Base-by-base conservation (phyloP, 1,140 invertebrate species). In the Branchinecta lindahli region DNA sequence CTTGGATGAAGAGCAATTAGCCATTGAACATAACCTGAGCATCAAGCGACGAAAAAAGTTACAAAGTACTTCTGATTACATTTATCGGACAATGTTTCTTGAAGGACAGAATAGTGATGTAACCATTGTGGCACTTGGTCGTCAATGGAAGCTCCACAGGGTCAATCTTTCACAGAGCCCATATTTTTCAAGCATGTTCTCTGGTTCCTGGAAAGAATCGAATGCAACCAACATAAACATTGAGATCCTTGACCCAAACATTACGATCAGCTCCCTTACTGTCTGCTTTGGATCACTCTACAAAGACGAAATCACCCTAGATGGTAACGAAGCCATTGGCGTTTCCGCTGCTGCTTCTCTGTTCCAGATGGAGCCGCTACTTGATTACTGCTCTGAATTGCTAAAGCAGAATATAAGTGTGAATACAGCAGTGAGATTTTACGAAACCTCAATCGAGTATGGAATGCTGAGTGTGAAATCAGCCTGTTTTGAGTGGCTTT, bases 281-380 rank as follows among this genome's bases (percentile, higher is more conserved):
- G 83, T 84, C 44, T 87, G 89, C 8, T 83, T 91, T 73, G 88
- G 89, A 33, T 91, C 88, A 0, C 83, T 91, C 73, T 92, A 92
- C 75, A 84, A 85, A 74, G 87, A 90, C 75, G 88, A 90, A 80
- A 81, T 91, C 1, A 83, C 83, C 66, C 80, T 91, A 21, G 86
- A 89, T 74, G 85, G 87, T 18, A 81, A 84, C 66, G 82, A 86
- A 75, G 85, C 89, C 8, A 83, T 90, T 72, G 81, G 84, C 8
- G 84, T 90, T 33, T 75, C 91, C 66, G 88, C 89, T 44, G 85
- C 88, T 20, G 86, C 88, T n/a, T 86, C 86, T 8, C 79, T 91
- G 70, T 85, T 92, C 74, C 89, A 90, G 75, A 75, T 91, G 74
- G 88, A 90, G 74, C 84, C 84, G 46, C 77, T 91, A 45, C 88